These are phyloP conservation scores for Jordanella pulchra DNA, from an alignment of 2,797 vertebrate species.

Conservation along the genomic window DNA sequence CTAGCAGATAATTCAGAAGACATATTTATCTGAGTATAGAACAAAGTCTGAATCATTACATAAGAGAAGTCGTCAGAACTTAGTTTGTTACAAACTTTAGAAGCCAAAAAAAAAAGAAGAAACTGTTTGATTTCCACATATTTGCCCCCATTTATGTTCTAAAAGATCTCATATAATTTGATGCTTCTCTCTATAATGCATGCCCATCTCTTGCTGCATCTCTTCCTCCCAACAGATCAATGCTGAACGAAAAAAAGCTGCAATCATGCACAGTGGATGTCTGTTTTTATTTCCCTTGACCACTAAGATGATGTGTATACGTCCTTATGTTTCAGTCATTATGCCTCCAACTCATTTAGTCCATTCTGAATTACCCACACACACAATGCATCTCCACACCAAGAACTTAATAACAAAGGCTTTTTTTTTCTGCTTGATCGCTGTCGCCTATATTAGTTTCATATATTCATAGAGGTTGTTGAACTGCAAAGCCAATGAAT, in stretches of 20 bases:
- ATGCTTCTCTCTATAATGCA: slow-evolving; percentile 11
- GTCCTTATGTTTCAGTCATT: slow-evolving; percentile 26
- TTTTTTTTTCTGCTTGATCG: slow-evolving; percentile 39
- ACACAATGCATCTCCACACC: neutral
- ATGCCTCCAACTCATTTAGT: slow-evolving; percentile 32
- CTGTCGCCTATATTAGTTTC: slow-evolving; percentile 28
- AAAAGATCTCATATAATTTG: slow-evolving; percentile 23
- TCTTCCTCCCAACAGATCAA: slow-evolving; percentile 27
- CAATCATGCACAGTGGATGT: slow-evolving; percentile 1
- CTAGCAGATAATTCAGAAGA: neutral
- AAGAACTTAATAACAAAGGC: slow-evolving; percentile 30
- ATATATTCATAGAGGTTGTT: slow-evolving; percentile 32
- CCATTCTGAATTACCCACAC: slow-evolving; percentile 30
- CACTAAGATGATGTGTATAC: slow-evolving; percentile 26
- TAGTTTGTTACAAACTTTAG: slow-evolving; percentile 13
- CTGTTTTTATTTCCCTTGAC: slow-evolving; percentile 14
- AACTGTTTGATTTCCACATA: slow-evolving; percentile 20
- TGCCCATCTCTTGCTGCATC: slow-evolving; percentile 7
- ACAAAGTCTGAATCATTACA: slow-evolving; percentile 7
- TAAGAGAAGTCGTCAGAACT: slow-evolving; percentile 28
- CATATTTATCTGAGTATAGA: slow-evolving; percentile 8
- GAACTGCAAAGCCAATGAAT: slow-evolving; percentile 41
- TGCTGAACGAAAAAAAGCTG: slow-evolving; percentile 7
- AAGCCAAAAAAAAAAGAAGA: neutral
- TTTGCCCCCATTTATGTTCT: slow-evolving; percentile 20